A percentile compares a stretch with the other conserved stretches of the same genome.
Conservation (phyloP, 2,888 invertebrate genomes). For the Pristionchus entomophagus region DNA sequence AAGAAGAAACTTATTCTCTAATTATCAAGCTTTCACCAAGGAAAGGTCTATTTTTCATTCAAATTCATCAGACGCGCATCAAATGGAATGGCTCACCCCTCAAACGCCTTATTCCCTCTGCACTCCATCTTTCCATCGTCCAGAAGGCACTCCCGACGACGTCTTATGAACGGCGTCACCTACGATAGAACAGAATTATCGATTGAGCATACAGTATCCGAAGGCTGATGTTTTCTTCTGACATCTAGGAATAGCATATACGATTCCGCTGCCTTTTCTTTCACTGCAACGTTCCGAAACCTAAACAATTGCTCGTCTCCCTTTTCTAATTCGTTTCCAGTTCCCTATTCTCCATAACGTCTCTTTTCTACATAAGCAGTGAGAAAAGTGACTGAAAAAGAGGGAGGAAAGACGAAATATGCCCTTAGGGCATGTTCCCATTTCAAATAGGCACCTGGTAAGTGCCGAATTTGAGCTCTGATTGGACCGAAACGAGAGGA, state of each 20-base stretch:
- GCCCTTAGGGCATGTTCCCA: no score
- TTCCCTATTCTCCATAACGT: background rate
- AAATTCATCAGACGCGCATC: no score
- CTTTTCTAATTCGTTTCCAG: background rate
- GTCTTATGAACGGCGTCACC: background rate
- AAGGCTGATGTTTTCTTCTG: no score
- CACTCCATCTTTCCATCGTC: slow-evolving; percentile 20
- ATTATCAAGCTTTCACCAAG: no score
- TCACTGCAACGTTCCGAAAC: background rate
- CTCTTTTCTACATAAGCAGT: background rate
- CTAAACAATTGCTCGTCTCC: background rate
- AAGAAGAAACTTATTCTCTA: no score
- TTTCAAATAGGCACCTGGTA: background rate
- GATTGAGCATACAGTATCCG: background rate
- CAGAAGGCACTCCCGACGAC: background rate
- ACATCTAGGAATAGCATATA: background rate
- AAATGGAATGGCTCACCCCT: background rate
- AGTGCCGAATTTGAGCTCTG: background rate
- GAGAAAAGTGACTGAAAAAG: background rate
- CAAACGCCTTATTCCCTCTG: background rate
- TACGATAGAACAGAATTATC: background rate
- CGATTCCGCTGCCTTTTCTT: background rate
- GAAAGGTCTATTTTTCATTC: no score
- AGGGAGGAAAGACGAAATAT: background rate
- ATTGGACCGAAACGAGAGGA: background rate